phyloP scores from a whole-genome alignment of 2,888 invertebrate genomes.

The Gisinianus flammeolus region DNA sequence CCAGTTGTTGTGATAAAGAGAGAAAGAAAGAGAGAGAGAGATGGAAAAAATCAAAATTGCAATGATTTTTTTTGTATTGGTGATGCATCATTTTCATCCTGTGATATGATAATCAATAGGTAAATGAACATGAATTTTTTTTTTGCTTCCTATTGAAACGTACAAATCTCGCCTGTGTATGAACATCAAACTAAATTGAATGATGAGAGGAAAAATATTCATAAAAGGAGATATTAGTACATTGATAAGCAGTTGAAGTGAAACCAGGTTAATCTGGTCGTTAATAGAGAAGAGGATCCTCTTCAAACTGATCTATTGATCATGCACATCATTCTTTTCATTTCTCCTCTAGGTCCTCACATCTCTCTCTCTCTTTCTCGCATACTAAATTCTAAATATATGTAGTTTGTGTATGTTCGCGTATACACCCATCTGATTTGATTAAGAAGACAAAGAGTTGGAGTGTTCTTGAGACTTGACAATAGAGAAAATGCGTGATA shows the following conservation, averaged over 20 bases:
- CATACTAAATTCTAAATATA: not conserved
- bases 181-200: not conserved
- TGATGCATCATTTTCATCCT: not conserved
- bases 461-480: not conserved
- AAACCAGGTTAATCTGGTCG: slow-evolving; percentile 41
- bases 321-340: slow-evolving; percentile 5
- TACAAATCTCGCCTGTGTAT: not conserved
- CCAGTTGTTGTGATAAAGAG: slow-evolving; percentile 29
- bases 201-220: slow-evolving; percentile 20
- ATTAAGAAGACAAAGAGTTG: slow-evolving; percentile 23
- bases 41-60: slow-evolving; percentile 20
- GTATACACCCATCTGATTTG: slow-evolving; percentile 25
- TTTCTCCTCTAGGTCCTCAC: not conserved
- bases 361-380: too few relatives aligned
- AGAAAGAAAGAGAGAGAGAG: not conserved
- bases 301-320: slow-evolving; percentile 24
- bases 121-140: slow-evolving; percentile 11
- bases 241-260: not conserved
- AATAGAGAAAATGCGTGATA: slow-evolving; percentile 20
- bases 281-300: slow-evolving; percentile 35
- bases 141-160: not conserved
- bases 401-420: not conserved
- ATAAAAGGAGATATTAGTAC: slow-evolving; percentile 36
- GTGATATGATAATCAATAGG: slow-evolving; percentile 11
- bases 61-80: not conserved